Evolutionary conservation across 2,888 invertebrate species (phyloP).

Genomic region (Diarsia brunnea): DNA sequence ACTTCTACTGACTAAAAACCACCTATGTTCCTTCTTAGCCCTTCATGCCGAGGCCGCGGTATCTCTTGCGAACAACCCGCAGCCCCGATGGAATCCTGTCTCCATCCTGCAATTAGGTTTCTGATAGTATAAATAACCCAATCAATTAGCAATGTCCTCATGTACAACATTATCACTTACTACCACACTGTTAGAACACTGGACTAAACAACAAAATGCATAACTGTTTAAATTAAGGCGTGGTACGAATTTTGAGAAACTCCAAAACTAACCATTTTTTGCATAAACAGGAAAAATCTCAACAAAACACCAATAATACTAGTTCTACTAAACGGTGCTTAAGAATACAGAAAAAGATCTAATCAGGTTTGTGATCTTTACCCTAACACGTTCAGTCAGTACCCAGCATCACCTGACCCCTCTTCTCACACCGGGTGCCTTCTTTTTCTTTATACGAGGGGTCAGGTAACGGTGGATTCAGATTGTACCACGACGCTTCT

Average conservation of each 20-base stretch:
- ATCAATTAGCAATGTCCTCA: not conserved
- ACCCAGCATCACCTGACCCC: no score
- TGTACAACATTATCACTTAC: not conserved
- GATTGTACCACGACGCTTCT: not conserved
- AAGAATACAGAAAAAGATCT: not conserved
- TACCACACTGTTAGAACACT: not conserved
- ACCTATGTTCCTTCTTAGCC: no score
- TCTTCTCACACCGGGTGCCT: no score
- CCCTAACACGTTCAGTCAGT: constrained; percentile 12
- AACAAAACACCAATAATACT: not conserved
- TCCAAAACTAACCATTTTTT: not conserved
- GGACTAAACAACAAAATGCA: not conserved
- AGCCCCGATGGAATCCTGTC: no score
- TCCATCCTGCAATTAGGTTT: not conserved
- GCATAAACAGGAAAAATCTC: not conserved
- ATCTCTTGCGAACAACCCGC: no score
- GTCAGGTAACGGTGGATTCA: no score
- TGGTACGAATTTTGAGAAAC: not conserved
- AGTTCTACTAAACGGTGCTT: not conserved
- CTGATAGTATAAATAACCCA: not conserved
- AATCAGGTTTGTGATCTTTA: constrained; percentile 18
- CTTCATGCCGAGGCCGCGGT: no score
- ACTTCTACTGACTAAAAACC: no score
- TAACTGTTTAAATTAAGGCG: not conserved
- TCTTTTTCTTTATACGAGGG: no score